Percentiles rank a stretch among this genome's conserved stretches.
Conservation (phyloP, 2,797 vertebrate species). For the Babyrousa celebensis region DNA sequence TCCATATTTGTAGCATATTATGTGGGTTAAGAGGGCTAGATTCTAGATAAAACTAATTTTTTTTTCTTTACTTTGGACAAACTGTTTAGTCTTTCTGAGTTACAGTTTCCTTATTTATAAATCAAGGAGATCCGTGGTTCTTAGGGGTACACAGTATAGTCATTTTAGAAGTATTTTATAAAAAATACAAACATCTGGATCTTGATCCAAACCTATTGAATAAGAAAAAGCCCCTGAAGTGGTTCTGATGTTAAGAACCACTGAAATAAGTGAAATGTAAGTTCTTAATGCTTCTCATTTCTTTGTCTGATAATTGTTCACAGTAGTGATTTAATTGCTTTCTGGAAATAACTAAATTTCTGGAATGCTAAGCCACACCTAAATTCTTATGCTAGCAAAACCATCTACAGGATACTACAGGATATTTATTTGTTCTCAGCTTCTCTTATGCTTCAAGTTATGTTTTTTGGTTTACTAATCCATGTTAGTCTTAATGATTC, state of each 20-base stretch:
- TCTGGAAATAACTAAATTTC: background rate
- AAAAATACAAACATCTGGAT: background rate
- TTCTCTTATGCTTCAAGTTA: background rate
- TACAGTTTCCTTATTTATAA: conserved; percentile 47
- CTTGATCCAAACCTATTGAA: background rate
- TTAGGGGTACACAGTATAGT: conserved; percentile 18
- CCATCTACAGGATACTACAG: background rate
- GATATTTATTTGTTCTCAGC: background rate
- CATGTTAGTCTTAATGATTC: background rate
- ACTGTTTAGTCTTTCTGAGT: conserved; percentile 23
- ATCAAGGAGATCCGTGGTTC: conserved; percentile 5
- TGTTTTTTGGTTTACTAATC: conserved; percentile 40
- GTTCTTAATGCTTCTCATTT: conserved; percentile 32
- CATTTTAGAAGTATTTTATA: background rate
- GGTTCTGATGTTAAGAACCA: conserved; percentile 40
- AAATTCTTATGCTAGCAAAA: background rate
- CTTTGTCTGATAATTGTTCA: background rate
- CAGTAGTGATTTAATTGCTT: background rate
- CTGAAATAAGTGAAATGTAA: background rate
- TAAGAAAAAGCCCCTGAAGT: background rate
- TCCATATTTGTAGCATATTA: background rate
- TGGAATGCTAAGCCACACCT: background rate
- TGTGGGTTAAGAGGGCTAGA: background rate
- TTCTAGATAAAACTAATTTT: conserved; percentile 11
- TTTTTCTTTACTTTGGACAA: background rate